Percentiles rank a stretch among this genome's conserved stretches.
These are phyloP conservation scores for Falco berigora DNA, from an alignment of 2,797 vertebrate species.

Conservation along the genomic window DNA sequence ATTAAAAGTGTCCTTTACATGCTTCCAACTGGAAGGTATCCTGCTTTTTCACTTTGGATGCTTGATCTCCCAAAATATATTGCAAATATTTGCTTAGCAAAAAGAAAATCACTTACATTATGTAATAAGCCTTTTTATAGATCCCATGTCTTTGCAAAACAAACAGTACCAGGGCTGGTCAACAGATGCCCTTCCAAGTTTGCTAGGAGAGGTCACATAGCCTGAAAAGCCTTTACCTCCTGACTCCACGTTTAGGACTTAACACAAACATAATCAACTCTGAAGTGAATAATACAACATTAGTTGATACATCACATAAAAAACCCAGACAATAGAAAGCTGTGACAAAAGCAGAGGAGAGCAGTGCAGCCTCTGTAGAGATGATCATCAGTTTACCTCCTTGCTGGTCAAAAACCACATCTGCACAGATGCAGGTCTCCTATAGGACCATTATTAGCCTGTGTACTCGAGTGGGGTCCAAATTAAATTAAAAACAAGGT, in stretches of 20 bases:
- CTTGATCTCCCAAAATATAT: slow-evolving; percentile 43
- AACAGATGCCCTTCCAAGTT: slow-evolving; percentile 27
- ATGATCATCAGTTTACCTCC: background rate
- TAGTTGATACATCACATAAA: background rate
- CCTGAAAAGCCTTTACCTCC: background rate
- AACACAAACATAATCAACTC: background rate
- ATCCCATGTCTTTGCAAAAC: slow-evolving; percentile 37
- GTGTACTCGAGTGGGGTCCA: background rate
- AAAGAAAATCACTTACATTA: slow-evolving; percentile 68
- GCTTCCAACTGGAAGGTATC: background rate
- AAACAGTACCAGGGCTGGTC: slow-evolving; percentile 11
- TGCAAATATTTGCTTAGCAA: slow-evolving; percentile 74
- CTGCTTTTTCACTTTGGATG: slow-evolving; percentile 27
- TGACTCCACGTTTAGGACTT: background rate
- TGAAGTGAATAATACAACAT: background rate
- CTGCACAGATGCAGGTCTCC: background rate
- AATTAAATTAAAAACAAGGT: background rate
- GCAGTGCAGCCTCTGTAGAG: background rate
- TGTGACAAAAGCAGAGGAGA: background rate
- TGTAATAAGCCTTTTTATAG: slow-evolving; percentile 63
- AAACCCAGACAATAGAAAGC: background rate
- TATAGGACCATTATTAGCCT: background rate
- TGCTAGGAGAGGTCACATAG: slow-evolving; percentile 4
- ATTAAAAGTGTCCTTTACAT: background rate
- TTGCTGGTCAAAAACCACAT: background rate